Percentiles rank a stretch among this genome's conserved stretches.
phyloP scores from a whole-genome alignment of 2,797 vertebrate species.

The Rhinella marina region DNA sequence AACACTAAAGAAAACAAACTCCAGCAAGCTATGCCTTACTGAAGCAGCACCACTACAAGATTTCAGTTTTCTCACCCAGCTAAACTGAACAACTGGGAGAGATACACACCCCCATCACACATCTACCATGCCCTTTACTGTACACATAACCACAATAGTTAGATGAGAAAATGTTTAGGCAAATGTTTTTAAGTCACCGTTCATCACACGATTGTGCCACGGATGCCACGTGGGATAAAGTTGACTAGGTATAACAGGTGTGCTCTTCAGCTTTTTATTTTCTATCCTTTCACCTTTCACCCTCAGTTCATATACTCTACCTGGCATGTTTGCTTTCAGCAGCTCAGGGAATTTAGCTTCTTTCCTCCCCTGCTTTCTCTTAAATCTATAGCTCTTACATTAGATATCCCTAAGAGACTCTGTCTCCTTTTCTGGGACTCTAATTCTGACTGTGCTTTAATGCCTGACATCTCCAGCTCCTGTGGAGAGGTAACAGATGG shows the following conservation, averaged over 20 bases:
- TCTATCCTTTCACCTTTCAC: background rate
- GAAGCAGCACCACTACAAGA: too few relatives aligned
- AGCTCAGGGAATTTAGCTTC: slow-evolving; percentile 40
- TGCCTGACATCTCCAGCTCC: slow-evolving; percentile 51
- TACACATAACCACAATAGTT: too few relatives aligned
- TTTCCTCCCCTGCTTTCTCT: slow-evolving; percentile 32
- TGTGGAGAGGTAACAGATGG: slow-evolving; percentile 44
- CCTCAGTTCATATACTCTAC: background rate
- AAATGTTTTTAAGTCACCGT: background rate
- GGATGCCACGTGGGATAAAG: background rate
- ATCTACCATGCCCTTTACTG: too few relatives aligned
- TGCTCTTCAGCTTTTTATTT: background rate
- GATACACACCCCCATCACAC: too few relatives aligned
- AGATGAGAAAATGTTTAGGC: background rate
- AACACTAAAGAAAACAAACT: too few relatives aligned
- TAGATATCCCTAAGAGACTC: slow-evolving; percentile 40
- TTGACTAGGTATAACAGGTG: background rate
- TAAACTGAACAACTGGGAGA: too few relatives aligned
- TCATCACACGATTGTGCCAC: too few relatives aligned
- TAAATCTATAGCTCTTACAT: slow-evolving; percentile 47
- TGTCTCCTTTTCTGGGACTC: slow-evolving; percentile 41
- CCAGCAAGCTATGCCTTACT: too few relatives aligned
- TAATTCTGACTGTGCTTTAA: slow-evolving; percentile 51
- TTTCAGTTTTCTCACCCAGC: too few relatives aligned
- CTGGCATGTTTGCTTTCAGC: background rate